Conservation (phyloP, 2,797 vertebrate genomes). For the Silurus lanzhouensis region DNA sequence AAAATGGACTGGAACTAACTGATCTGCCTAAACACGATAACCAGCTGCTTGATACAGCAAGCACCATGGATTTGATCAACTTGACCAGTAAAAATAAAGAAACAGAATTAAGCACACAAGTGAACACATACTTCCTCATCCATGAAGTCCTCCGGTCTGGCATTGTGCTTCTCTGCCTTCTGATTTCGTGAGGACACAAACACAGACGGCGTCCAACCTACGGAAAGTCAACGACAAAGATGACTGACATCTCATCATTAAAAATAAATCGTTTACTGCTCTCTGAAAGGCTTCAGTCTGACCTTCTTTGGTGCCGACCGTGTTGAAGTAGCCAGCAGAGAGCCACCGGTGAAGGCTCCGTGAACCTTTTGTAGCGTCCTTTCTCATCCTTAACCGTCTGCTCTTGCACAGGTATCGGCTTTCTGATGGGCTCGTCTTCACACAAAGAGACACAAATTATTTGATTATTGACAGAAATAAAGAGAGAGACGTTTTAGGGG, state of each 20-base stretch:
- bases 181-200: constrained; percentile 90
- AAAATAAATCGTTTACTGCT: neutral
- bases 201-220: constrained; percentile 83
- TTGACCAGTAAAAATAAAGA: neutral
- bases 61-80: neutral
- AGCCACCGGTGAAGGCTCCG: constrained; percentile 94
- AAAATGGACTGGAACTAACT: neutral
- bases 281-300: neutral
- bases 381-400: constrained; percentile 94
- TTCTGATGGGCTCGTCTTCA: constrained; percentile 85
- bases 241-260: neutral
- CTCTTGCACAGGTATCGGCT: constrained; percentile 87
- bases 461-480: neutral
- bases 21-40: neutral
- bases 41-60: too few relatives aligned
- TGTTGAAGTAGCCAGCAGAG: constrained; percentile 95
- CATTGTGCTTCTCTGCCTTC: constrained; percentile 77
- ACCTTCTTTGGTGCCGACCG: constrained; percentile 96
- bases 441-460: neutral
- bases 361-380: constrained; percentile 91
- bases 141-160: constrained; percentile 92
- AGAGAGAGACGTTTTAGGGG: neutral
- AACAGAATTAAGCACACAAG: neutral
- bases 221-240: neutral
- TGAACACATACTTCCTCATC: constrained; percentile 86